Evolutionary conservation across 1,140 invertebrate species (phyloP).

Genomic region (Aphis gossypii): DNA sequence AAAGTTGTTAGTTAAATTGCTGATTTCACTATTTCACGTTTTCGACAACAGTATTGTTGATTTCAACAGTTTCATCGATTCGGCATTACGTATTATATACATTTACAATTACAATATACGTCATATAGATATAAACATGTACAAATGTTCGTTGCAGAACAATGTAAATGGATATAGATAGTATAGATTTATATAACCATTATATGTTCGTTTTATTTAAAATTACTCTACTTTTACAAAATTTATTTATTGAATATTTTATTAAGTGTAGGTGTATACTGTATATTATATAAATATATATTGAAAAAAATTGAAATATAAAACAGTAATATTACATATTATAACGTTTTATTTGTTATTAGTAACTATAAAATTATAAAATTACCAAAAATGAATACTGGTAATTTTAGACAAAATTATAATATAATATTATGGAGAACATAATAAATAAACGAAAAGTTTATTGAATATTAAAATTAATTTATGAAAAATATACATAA

Average conservation of each 20-base stretch:
- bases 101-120: no score
- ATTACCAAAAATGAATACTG: background rate
- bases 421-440: background rate
- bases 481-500: background rate
- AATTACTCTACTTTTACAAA: background rate
- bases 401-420: background rate
- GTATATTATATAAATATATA: no score
- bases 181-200: no score
- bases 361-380: background rate
- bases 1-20: background rate
- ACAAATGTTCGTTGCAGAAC: no score
- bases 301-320: no score
- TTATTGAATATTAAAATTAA: background rate
- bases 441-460: background rate
- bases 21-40: background rate
- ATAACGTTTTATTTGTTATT: background rate
- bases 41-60: background rate
- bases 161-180: background rate
- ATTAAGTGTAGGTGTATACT: background rate
- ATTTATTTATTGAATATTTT: background rate
- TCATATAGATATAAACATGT: no score
- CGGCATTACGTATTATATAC: background rate
- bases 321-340: no score
- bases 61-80: background rate
- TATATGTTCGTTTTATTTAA: background rate